These are phyloP conservation scores for Nudaria mundana DNA, from an alignment of 2,888 invertebrate genomes.

Conservation along the genomic window DNA sequence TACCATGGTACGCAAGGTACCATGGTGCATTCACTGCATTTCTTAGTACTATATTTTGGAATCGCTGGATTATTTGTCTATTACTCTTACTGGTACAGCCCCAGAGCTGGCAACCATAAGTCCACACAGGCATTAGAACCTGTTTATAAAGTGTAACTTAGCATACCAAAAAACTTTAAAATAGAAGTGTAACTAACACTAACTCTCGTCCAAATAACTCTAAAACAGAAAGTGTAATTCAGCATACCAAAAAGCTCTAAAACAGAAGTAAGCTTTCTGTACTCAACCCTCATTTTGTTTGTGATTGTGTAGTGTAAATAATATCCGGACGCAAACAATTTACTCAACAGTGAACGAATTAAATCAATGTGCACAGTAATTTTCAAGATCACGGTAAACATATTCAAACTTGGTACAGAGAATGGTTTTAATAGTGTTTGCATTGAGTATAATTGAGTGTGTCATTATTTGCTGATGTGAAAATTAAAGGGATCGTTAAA, in stretches of 20 bases:
- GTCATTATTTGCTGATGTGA: constrained; percentile 5
- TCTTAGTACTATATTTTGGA: too few species aligned
- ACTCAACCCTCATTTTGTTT: constrained; percentile 11
- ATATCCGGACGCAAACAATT: constrained; percentile 24
- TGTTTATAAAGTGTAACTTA: too few species aligned
- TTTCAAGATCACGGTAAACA: constrained; percentile 31
- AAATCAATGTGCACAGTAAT: constrained; percentile 15
- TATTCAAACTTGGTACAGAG: constrained; percentile 18
- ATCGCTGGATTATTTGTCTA: too few species aligned
- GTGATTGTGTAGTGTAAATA: constrained; percentile 7
- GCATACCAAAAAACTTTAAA: too few species aligned
- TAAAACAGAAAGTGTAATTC: too few species aligned
- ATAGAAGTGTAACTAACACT: too few species aligned
- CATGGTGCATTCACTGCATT: too few species aligned
- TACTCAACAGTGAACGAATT: constrained; percentile 24
- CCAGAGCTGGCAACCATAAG: too few species aligned
- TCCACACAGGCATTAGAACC: too few species aligned
- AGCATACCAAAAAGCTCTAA: neutral
- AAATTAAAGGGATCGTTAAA: constrained; percentile 3
- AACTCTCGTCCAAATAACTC: too few species aligned
- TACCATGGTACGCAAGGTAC: too few species aligned
- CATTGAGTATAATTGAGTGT: constrained; percentile 5
- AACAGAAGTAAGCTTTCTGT: constrained; percentile 13
- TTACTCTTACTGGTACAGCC: too few species aligned
- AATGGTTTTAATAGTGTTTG: constrained; percentile 11